phyloP scores from a whole-genome alignment of 2,113 vertebrate genomes.

The Hippoglossus stenolepis region DNA sequence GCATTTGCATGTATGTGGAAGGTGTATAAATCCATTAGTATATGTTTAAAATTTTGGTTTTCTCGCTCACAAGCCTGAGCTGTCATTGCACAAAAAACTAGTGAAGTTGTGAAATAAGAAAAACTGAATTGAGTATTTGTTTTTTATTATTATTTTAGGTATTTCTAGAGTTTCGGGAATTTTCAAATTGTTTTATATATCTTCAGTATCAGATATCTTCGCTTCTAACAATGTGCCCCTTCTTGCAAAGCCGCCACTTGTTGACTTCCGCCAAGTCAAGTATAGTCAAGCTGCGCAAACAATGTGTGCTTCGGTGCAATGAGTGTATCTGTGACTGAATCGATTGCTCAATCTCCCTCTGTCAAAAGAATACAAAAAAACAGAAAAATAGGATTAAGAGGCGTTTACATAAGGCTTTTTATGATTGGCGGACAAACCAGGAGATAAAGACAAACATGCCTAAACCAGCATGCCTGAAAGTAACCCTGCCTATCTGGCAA shows the following conservation, averaged over 20 bases:
- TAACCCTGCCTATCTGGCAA: conserved; percentile 11
- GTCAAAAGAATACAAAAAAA: conserved; percentile 6
- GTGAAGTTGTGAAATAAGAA: no score
- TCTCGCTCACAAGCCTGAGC: no score
- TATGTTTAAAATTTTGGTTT: neutral
- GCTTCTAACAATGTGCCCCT: conserved; percentile 2
- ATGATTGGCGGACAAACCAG: neutral
- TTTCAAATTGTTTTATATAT: neutral
- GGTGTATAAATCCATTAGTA: neutral
- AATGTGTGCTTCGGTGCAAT: neutral
- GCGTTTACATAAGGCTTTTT: neutral
- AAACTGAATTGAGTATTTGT: neutral
- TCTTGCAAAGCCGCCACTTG: conserved; percentile 1
- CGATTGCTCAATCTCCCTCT: neutral
- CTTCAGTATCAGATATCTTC: neutral
- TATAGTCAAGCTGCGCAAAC: neutral
- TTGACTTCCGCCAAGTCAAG: neutral
- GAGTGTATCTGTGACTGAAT: neutral
- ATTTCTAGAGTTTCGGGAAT: no score
- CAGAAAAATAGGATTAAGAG: neutral
- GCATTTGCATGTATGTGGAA: neutral
- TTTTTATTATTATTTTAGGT: neutral
- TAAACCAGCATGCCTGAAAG: conserved; percentile 7
- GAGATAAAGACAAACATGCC: neutral
- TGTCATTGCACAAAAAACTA: no score